Percentiles rank a stretch among this genome's conserved stretches.
Evolutionary conservation across 2,113 vertebrate genomes (phyloP).

Genomic region (Stegastes partitus): DNA sequence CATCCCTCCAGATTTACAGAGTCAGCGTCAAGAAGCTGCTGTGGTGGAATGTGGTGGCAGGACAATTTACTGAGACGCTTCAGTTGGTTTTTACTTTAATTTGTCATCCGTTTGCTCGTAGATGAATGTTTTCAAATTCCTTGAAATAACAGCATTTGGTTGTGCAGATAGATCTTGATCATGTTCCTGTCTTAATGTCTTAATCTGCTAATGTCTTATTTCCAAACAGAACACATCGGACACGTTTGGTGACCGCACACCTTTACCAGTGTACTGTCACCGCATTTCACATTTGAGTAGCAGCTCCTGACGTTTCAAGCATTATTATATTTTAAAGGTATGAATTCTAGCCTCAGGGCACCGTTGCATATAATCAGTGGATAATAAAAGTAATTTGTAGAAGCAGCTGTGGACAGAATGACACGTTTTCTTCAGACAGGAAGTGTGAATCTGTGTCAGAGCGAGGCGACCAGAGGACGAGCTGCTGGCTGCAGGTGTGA

Average conservation of each 20-base stretch:
- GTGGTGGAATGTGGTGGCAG: too few relatives aligned
- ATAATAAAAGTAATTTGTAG: neutral
- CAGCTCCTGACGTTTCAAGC: neutral
- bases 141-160: too few relatives aligned
- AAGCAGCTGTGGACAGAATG: neutral
- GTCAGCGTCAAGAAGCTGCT: too few relatives aligned
- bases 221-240: neutral
- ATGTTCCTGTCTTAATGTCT: neutral
- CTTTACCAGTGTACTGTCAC: neutral
- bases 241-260: neutral
- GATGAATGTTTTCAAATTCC: too few relatives aligned
- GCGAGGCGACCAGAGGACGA: constrained; percentile 19
- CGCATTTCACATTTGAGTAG: neutral
- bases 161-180: too few relatives aligned
- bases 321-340: neutral
- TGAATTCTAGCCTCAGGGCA: neutral
- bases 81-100: too few relatives aligned
- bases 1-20: too few relatives aligned
- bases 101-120: too few relatives aligned
- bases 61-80: too few relatives aligned
- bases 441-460: neutral
- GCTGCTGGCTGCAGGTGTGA: constrained; percentile 79
- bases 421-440: neutral
- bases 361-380: neutral
- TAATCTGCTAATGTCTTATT: too few relatives aligned